Evolutionary conservation across 2,797 vertebrate genomes (phyloP).

Genomic region (Pempheris klunzingeri): DNA sequence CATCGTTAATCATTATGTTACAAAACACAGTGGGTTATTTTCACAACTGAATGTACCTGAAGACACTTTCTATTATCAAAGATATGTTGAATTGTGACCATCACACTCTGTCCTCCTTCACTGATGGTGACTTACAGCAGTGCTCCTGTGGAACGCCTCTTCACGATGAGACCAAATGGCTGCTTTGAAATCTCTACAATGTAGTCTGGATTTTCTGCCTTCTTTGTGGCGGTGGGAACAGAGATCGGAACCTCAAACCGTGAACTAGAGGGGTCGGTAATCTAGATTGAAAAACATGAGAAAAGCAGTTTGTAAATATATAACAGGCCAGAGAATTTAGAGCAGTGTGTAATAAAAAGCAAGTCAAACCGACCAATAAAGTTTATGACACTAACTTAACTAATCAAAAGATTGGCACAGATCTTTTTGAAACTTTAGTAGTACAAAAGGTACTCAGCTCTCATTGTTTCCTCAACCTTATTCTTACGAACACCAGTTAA

Average conservation of each 20-base stretch:
- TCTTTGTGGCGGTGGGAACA: constrained; percentile 80
- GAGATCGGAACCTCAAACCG: constrained; percentile 88
- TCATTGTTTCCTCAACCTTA: neutral
- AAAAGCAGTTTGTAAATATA: neutral
- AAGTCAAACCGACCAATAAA: neutral
- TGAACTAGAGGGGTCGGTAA: constrained; percentile 81
- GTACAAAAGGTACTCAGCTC: neutral
- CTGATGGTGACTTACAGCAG: constrained; percentile 78
- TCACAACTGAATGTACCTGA: neutral
- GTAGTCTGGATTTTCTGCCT: constrained; percentile 83
- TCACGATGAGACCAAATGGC: constrained; percentile 86
- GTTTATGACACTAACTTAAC: neutral
- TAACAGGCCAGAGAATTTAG: neutral
- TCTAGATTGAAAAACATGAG: constrained; percentile 69
- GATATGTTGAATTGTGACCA: neutral
- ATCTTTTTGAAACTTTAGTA: neutral
- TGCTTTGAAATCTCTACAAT: constrained; percentile 83
- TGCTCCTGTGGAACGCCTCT: constrained; percentile 76
- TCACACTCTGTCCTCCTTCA: neutral
- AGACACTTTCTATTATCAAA: neutral
- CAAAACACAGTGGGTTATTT: neutral
- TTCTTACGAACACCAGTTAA: neutral
- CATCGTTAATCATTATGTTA: neutral
- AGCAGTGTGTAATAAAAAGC: neutral
- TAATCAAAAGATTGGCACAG: neutral